phyloP scores from a whole-genome alignment of 2,888 invertebrate genomes.

The Drosophila atripex region DNA sequence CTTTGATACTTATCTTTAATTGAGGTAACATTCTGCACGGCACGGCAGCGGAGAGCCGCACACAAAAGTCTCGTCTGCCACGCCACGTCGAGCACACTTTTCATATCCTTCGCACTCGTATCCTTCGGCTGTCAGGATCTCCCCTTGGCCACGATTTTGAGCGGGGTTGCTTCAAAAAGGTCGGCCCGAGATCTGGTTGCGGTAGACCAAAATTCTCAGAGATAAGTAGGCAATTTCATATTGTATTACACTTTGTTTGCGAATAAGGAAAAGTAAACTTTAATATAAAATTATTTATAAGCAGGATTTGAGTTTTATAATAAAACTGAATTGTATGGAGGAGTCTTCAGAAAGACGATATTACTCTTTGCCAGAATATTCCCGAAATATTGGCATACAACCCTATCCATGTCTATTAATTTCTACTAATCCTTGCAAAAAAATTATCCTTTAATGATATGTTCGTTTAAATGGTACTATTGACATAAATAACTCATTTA shows the following conservation, averaged over 20 bases:
- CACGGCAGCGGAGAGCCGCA: constrained; percentile 40
- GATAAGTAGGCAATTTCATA: constrained; percentile 9
- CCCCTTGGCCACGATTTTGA: constrained; percentile 3
- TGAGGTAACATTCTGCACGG: constrained; percentile 68
- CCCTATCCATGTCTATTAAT: too few species aligned
- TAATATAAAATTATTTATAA: too few species aligned
- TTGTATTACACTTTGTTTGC: neutral
- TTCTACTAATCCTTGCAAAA: too few species aligned
- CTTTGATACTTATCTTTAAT: constrained; percentile 79
- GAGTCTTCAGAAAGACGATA: too few species aligned
- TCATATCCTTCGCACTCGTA: constrained; percentile 11
- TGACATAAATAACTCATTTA: too few species aligned
- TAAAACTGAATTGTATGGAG: too few species aligned
- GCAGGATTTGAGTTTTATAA: too few species aligned
- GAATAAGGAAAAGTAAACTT: neutral
- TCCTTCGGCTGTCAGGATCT: constrained; percentile 17
- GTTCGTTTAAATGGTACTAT: too few species aligned
- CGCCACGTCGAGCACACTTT: constrained; percentile 30
- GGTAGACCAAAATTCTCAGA: constrained; percentile 5
- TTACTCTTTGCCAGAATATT: too few species aligned
- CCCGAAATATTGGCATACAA: too few species aligned
- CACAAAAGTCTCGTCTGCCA: constrained; percentile 44
- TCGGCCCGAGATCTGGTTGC: constrained; percentile 4
- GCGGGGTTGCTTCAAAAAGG: neutral
- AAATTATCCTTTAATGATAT: too few species aligned